Evolutionary conservation across 2,797 vertebrate species (phyloP), one percentile per base, ranked within the genome.

Genomic region (Molothrus aeneus): DNA sequence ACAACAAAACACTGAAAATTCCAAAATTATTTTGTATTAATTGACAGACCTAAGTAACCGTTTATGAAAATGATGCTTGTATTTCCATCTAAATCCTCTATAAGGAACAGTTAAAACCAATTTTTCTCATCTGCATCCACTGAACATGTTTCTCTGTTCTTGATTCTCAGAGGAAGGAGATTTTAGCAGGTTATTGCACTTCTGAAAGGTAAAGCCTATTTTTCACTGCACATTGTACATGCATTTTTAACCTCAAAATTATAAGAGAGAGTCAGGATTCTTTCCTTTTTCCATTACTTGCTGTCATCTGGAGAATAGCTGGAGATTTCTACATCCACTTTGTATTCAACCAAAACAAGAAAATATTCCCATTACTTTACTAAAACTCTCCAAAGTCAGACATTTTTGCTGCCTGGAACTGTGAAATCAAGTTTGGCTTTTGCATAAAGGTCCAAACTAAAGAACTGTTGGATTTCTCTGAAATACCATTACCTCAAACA

Each of bases 181-280:
- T 71, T 82, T 59, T 77, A 70, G 6, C 17, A 65, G 5, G 21
- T 57, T 77, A 38, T 48, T 66, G 17, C 28, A 45, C 5, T 63
- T 78, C 20, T 45, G 26, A 89, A 80, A 7, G 2, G 9, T n/a
- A 82, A 75, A 73, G 13, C 14, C 7, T 59, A 10, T 26, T 85
- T 82, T 70, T 66, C n/a, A 40, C 24, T 56, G 9, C 28, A 19
- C 14, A 0, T 0, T 22, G 80, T 12, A 32, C 13, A 24, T 48
- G 3, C 13, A 20, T 78, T 85, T n/a, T 82, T 56, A 70, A 64
- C 10, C 22, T 80, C 45, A 50, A 80, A 82, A 60, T 69, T 25
- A 72, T n/a, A 14, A 56, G 9, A 60, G 6, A 64, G 6, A n/a
- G 11, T 64, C 36, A 70, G 51, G 16, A 26, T 81, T 91, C 32